A percentile compares a stretch with the other conserved stretches of the same genome.
These are phyloP conservation scores for Tetramorium parvispinum DNA, from an alignment of 1,140 invertebrate species.

Conservation along the genomic window DNA sequence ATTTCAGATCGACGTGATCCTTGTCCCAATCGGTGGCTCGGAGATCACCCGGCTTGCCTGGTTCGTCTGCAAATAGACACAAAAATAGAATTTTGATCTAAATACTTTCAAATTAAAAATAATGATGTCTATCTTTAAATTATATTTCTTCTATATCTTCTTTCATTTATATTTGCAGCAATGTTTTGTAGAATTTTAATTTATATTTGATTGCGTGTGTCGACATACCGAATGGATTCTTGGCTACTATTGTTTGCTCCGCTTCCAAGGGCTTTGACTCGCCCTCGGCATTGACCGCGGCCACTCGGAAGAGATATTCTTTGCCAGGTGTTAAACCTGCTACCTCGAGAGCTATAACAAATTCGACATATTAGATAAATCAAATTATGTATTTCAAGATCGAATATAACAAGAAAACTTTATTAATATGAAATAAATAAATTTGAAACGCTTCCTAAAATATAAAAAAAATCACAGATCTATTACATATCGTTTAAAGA, in stretches of 20 bases:
- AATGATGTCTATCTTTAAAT: neutral
- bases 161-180: neutral
- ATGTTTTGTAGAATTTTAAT: neutral
- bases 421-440: neutral
- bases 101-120: neutral
- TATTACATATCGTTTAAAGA: neutral
- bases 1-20: conserved; percentile 96
- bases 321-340: conserved; percentile 95
- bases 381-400: neutral
- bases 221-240: conserved; percentile 96
- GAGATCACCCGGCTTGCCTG: conserved; percentile 96
- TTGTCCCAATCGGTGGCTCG: conserved; percentile 98
- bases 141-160: neutral
- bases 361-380: neutral
- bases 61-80: conserved; percentile 89
- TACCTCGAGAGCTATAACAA: conserved; percentile 90
- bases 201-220: neutral
- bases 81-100: neutral
- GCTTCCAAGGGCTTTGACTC: conserved; percentile 97
- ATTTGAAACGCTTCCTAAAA: neutral
- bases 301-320: conserved; percentile 97
- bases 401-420: neutral
- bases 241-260: conserved; percentile 94
- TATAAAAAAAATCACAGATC: neutral
- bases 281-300: conserved; percentile 98